Percentiles rank a stretch among this genome's conserved stretches.
Evolutionary conservation across 2,797 vertebrate species (phyloP).

Genomic region (Ciconia nigra): DNA sequence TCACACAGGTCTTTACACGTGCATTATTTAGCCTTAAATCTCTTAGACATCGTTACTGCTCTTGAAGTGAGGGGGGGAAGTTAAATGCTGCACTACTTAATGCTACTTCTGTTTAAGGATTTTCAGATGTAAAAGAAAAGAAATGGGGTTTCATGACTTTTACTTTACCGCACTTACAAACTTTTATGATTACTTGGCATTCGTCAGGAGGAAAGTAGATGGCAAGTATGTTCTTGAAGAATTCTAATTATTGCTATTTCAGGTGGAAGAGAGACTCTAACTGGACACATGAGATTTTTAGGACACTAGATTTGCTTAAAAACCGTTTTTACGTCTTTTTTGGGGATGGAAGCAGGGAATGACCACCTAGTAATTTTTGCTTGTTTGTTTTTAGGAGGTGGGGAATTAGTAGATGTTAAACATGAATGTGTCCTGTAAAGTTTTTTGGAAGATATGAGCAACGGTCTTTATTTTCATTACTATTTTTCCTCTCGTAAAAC

Average conservation of each 20-base stretch:
- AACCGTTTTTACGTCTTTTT: conserved; percentile 5
- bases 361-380: neutral
- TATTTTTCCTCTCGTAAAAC: conserved; percentile 2
- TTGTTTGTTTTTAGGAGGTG: neutral
- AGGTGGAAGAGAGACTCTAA: conserved; percentile 38
- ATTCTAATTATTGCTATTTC: conserved; percentile 53
- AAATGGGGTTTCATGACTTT: neutral
- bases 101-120: conserved; percentile 12
- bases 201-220: neutral
- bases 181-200: conserved; percentile 51
- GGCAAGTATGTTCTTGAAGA: neutral
- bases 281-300: conserved; percentile 39
- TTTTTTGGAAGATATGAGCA: neutral
- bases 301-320: neutral
- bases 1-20: neutral
- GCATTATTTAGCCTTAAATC: conserved; percentile 24
- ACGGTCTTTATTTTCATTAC: neutral
- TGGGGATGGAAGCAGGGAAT: neutral
- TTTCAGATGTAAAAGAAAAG: conserved; percentile 39
- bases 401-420: neutral
- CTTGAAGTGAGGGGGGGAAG: neutral
- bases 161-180: conserved; percentile 1
- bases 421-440: neutral
- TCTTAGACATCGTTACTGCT: neutral
- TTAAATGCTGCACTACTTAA: conserved; percentile 3